Evolutionary conservation across 1,140 invertebrate genomes (phyloP), one percentile per base, ranked within the genome.

Genomic region (Rhagoletis pomonella): DNA sequence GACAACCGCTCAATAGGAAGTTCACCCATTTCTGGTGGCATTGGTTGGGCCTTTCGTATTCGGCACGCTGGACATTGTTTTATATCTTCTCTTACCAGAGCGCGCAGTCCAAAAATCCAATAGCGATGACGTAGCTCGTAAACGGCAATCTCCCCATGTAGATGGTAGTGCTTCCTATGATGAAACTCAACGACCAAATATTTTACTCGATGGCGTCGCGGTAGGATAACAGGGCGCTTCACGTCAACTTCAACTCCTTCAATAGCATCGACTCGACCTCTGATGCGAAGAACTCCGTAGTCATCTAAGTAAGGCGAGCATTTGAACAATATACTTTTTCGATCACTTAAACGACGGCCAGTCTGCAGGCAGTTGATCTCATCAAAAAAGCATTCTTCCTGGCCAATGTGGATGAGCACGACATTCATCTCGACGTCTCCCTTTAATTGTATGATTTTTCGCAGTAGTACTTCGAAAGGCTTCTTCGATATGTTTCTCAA

Each of bases 31-130:
- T 59, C 29, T 9, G 81, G 50, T 19, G n/a, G 50, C 4, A 2
- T 19, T 3, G 81, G 50, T 29, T 58, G 9, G 10, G 59, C 85
- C 14, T 44, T 64, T 64, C 58, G 59, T 64, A 65, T 86, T 12
- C 14, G n/a, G n/a, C 85, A 86, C 9, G 44, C 65, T 64, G 62
- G 62, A 19, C 60, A 86, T 2, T 47, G 14, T 17, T 59, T 85
- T 3, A 42, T 10, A n/a, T 19, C 44, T 42, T 86, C 29, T 50
- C 64, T 86, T 17, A 65, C 58, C 9, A 65, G 39, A 3, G 29
- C 42, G 47, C 60, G 47, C 2, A 86, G 3, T 47, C 60, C 7
- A 12, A 47, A 58, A 58, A 84, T 85, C 3, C n/a, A 59, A 58
- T 58, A 85, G 29, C 60, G 60, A 4, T 62, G 60, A 4, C 60